A percentile compares a stretch with the other conserved stretches of the same genome.
phyloP scores from a whole-genome alignment of 2,113 vertebrate species.

The Laticauda colubrina region DNA sequence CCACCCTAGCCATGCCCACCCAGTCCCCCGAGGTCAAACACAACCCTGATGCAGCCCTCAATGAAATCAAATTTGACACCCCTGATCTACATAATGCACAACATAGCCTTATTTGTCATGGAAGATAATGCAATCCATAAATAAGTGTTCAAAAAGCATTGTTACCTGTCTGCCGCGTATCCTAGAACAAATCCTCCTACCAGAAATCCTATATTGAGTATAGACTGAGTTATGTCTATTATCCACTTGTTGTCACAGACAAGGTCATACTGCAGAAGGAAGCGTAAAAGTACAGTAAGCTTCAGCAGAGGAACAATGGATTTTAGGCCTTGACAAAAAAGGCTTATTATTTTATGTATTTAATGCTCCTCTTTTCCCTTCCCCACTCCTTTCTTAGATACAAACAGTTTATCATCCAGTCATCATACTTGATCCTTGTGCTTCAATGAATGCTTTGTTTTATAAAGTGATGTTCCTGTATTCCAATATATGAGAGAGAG shows the following conservation, averaged over 20 bases:
- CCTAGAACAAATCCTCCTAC: conserved; percentile 83
- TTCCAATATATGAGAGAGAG: not conserved
- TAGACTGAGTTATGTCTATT: conserved; percentile 87
- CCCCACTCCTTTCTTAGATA: not conserved
- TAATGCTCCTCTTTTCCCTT: not conserved
- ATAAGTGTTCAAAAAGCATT: not conserved
- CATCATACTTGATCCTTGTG: not conserved
- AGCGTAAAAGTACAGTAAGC: conserved; percentile 32
- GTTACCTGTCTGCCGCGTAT: conserved; percentile 92
- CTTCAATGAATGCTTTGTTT: not conserved
- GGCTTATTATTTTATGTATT: not conserved
- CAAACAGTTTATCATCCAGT: not conserved
- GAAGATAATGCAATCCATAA: not conserved
- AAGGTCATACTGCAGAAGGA: conserved; percentile 83
- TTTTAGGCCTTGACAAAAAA: not conserved
- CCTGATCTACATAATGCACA: not conserved
- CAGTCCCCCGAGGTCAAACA: no score
- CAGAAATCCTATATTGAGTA: conserved; percentile 89
- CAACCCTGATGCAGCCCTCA: no score
- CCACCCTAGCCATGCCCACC: no score
- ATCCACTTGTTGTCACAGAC: conserved; percentile 86
- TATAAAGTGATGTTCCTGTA: not conserved
- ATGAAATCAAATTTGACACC: no score
- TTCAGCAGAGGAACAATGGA: not conserved
- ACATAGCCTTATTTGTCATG: not conserved